Percentiles rank a stretch among this genome's conserved stretches.
phyloP scores from a whole-genome alignment of 2,888 invertebrate genomes.

The Lochmaea crataegi region DNA sequence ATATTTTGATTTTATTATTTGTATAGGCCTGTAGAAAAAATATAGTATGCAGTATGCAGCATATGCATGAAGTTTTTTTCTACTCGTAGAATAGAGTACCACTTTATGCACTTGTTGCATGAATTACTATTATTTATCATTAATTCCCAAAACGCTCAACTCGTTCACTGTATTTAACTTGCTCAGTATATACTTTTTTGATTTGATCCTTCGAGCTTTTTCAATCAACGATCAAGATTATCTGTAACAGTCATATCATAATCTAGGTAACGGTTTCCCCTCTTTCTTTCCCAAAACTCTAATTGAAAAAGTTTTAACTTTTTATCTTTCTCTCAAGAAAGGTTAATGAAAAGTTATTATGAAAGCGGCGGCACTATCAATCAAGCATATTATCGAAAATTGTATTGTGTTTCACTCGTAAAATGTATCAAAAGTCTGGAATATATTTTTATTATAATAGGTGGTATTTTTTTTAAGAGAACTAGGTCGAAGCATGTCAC shows the following conservation, averaged over 20 bases:
- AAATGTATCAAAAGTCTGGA: background rate
- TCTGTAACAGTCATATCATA: constrained; percentile 1
- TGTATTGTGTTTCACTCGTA: background rate
- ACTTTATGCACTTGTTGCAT: no score
- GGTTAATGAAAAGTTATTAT: constrained; percentile 12
- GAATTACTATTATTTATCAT: no score
- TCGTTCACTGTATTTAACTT: background rate
- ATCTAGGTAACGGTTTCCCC: constrained; percentile 2
- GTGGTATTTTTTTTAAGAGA: background rate
- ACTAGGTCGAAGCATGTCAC: background rate
- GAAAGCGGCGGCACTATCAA: constrained; percentile 4
- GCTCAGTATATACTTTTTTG: background rate
- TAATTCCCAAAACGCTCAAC: background rate
- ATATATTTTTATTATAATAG: background rate
- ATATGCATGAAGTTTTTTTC: no score
- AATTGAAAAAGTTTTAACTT: constrained; percentile 16
- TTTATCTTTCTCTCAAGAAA: background rate
- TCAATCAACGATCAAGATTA: constrained; percentile 2
- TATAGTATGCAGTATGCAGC: no score
- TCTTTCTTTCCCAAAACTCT: constrained; percentile 1
- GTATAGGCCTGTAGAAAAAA: no score
- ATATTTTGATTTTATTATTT: no score
- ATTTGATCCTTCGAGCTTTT: background rate
- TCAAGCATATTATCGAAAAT: constrained; percentile 9
- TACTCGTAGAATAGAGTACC: no score